Base-by-base conservation (phyloP, 2,797 vertebrate species). In the Gadopsis marmoratus region DNA sequence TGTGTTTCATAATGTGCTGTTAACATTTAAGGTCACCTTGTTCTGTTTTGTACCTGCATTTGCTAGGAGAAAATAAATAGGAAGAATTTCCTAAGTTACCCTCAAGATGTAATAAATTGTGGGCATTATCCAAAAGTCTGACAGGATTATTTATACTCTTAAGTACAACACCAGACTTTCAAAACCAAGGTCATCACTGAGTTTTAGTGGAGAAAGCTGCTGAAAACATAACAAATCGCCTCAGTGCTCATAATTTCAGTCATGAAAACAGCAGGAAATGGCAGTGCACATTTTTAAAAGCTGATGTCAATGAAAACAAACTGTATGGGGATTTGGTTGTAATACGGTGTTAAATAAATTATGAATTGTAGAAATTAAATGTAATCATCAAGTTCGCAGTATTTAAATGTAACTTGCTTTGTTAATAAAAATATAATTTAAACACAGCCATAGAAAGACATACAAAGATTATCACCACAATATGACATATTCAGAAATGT, bases 131-230 rank as follows among this genome's bases (percentile, higher is more conserved):
- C 74, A 78, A 75, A 41, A 59, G 62, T 54, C 61, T 84, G 81
- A 79, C 70, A 79, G 55, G 43, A 73, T 74, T 86, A 82, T 87
- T 88, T 83, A 87, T 78, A 76, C 37, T 76, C 51, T 47, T 66
- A 66, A 82, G 39, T 79, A 63, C 50, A 83, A 75, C 31, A 76
- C 43, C 87, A 88, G 78, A 82, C n/a, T 51, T 74, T 68, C 13
- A 79, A 79, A 78, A 81, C 50, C 66, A 85, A 84, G 3, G 65
- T 72, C 21, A 39, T 55, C 26, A 48, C 21, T 26, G 59, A 23
- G 56, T 75, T 82, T 84, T 61, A 78, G 60, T 6, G 21, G 47
- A 80, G 41, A 70, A 74, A 80, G 62, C 68, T 1, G 63, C 55
- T 72, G 60, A 77, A 86, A 77, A 71, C 48, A 75, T 66, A 72